A percentile compares a stretch with the other conserved stretches of the same genome.
Evolutionary conservation across 2,797 vertebrate species (phyloP).

Genomic region (Neoniphon sammara): DNA sequence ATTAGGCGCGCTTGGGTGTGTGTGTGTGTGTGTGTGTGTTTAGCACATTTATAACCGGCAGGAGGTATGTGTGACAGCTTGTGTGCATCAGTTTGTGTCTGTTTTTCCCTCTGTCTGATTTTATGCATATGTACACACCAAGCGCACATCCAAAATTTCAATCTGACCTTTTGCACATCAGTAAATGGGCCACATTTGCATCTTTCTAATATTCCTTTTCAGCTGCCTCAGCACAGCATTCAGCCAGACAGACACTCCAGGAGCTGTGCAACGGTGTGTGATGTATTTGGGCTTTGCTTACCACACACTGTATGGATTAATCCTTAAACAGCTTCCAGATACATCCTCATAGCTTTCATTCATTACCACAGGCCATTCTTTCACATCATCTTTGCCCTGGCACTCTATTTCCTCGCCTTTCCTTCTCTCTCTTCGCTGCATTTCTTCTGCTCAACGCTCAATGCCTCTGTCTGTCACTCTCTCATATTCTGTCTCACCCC

Average conservation of each 20-base stretch:
- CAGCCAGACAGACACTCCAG: background rate
- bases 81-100: background rate
- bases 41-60: background rate
- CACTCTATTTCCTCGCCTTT: conserved; percentile 20
- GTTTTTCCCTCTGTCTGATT: background rate
- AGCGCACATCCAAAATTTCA: conserved; percentile 20
- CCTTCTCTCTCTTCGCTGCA: background rate
- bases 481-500: background rate
- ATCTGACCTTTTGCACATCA: conserved; percentile 17
- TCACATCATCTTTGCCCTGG: conserved; percentile 13
- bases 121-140: background rate
- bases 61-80: background rate
- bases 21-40: background rate
- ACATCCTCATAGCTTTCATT: conserved; percentile 41
- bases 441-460: conserved; percentile 13
- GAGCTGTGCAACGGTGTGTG: conserved; percentile 19
- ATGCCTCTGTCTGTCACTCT: conserved; percentile 22
- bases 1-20: background rate
- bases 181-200: conserved; percentile 72
- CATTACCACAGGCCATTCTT: conserved; percentile 36
- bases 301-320: conserved; percentile 43
- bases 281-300: conserved; percentile 41
- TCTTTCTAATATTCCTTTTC: conserved; percentile 62
- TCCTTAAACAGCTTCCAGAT: conserved; percentile 54
- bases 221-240: conserved; percentile 42